Conservation (phyloP, 1,140 invertebrate genomes). For the Amyelois transitella region DNA sequence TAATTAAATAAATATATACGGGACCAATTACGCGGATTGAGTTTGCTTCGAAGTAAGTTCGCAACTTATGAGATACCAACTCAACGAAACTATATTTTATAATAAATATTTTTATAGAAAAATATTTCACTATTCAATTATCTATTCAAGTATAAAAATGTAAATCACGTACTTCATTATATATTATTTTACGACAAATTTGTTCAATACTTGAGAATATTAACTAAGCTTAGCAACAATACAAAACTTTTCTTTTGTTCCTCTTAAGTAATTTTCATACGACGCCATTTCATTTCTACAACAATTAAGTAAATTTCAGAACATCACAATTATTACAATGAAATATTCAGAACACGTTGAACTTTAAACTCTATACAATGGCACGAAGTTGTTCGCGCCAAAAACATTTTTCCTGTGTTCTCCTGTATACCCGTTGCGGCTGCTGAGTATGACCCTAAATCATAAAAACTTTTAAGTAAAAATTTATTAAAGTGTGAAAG, state of each 20-base stretch:
- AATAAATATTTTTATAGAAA: too few relatives aligned
- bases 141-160: too few relatives aligned
- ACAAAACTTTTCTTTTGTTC: background rate
- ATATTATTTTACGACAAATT: background rate
- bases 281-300: background rate
- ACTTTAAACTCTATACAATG: conserved; percentile 33
- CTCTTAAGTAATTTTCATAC: background rate
- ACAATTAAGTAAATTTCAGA: conserved; percentile 26
- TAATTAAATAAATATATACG: too few relatives aligned
- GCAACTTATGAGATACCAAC: too few relatives aligned
- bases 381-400: conserved; percentile 37
- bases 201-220: background rate
- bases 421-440: conserved; percentile 8
- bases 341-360: conserved; percentile 47
- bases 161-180: too few relatives aligned
- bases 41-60: too few relatives aligned
- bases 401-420: conserved; percentile 32
- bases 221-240: background rate
- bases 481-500: too few relatives aligned
- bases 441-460: background rate
- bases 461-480: background rate
- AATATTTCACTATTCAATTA: too few relatives aligned
- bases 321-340: conserved; percentile 21
- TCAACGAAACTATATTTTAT: too few relatives aligned
- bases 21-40: too few relatives aligned